These are phyloP conservation scores for Ameiurus melas DNA, from an alignment of 2,113 vertebrate species.

Conservation along the genomic window DNA sequence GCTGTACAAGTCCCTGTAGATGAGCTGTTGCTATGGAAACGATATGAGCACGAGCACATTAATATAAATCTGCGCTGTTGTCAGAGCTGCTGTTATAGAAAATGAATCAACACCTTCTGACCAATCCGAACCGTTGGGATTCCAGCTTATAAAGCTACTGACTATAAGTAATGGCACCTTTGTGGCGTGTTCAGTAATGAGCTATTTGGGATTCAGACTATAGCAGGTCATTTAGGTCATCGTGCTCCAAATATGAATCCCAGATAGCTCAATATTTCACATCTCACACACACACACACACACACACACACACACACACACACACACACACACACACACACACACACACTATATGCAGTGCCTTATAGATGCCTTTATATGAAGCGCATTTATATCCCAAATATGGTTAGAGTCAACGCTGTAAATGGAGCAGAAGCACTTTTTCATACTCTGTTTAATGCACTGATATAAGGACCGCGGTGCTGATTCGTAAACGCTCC, in stretches of 20 bases:
- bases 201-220: background rate
- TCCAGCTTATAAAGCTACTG: background rate
- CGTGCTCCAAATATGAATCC: background rate
- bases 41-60: background rate
- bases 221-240: constrained; percentile 11
- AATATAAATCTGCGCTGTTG: background rate
- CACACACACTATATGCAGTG: background rate
- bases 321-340: too few relatives aligned
- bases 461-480: background rate
- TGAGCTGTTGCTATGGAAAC: background rate
- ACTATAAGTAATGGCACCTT: background rate
- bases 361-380: background rate
- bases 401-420: background rate
- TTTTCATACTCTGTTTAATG: constrained; percentile 4
- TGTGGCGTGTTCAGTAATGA: background rate
- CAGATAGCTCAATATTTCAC: constrained; percentile 7
- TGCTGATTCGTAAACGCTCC: background rate
- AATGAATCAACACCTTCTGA: background rate
- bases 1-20: background rate
- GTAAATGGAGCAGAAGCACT: background rate
- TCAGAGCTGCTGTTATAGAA: background rate
- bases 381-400: background rate
- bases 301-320: too few relatives aligned
- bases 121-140: background rate
- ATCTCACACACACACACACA: too few relatives aligned